phyloP scores from a whole-genome alignment of 2,797 vertebrate species.

The Sebastes steindachneri region DNA sequence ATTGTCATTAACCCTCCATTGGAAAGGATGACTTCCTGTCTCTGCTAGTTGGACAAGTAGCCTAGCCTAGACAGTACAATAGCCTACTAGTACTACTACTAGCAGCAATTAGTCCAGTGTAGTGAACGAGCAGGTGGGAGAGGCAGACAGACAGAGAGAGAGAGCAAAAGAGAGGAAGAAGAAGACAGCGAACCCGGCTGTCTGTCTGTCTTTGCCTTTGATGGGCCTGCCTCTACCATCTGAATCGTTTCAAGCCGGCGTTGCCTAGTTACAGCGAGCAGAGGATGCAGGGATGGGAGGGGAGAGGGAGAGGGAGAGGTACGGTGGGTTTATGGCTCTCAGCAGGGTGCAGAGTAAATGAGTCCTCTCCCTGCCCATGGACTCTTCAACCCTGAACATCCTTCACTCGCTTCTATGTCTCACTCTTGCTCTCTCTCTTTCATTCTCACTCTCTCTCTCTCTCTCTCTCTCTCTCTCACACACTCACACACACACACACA shows the following conservation, averaged over 20 bases:
- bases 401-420: not conserved
- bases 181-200: conserved; percentile 20
- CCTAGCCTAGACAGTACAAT: too few relatives aligned
- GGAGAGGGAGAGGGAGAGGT: conserved; percentile 22
- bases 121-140: conserved; percentile 23
- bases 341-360: conserved; percentile 50
- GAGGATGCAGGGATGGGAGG: conserved; percentile 57
- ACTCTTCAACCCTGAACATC: conserved; percentile 4
- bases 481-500: rapidly evolving
- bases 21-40: not conserved
- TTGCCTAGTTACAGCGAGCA: conserved; percentile 76
- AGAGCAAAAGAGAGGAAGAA: conserved; percentile 17
- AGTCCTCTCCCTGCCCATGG: conserved; percentile 17
- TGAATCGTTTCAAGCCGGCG: conserved; percentile 66
- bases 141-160: not conserved
- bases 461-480: too few relatives aligned
- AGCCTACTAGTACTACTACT: too few relatives aligned
- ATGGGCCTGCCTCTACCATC: conserved; percentile 64
- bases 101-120: conserved; percentile 27
- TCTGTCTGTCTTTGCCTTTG: conserved; percentile 62
- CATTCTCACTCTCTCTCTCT: too few relatives aligned
- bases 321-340: conserved; percentile 36
- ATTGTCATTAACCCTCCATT: not conserved
- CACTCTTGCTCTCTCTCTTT: not conserved
- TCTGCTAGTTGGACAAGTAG: not conserved